These are phyloP conservation scores for Lagodon rhomboides DNA, from an alignment of 2,797 vertebrate genomes.

Conservation along the genomic window DNA sequence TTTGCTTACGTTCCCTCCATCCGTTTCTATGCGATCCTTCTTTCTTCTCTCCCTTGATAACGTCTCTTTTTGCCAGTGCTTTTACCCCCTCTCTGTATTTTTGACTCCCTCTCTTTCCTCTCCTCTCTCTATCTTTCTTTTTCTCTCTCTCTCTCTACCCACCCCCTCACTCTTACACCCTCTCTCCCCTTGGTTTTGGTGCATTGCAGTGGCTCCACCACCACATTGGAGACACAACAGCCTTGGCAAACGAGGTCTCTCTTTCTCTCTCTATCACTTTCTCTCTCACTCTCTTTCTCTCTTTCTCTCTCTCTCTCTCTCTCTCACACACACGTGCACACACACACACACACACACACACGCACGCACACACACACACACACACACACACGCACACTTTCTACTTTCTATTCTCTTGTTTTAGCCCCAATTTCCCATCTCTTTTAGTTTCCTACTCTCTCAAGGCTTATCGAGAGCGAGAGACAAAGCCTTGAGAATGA, in stretches of 20 bases:
- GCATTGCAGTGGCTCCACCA: constrained; percentile 88
- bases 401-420: constrained; percentile 60
- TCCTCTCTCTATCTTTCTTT: constrained; percentile 56
- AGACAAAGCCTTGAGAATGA: constrained; percentile 76
- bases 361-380: not conserved
- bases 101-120: constrained; percentile 63
- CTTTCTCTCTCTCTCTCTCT: constrained; percentile 19
- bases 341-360: not conserved
- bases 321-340: not conserved
- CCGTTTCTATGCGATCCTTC: constrained; percentile 35
- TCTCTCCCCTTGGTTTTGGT: constrained; percentile 87
- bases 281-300: constrained; percentile 40
- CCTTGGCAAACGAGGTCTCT: constrained; percentile 82
- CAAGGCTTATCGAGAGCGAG: constrained; percentile 59
- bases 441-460: constrained; percentile 58
- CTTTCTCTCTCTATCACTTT: constrained; percentile 50
- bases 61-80: constrained; percentile 48
- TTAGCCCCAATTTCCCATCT: constrained; percentile 62
- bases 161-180: constrained; percentile 78
- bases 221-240: constrained; percentile 85
- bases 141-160: constrained; percentile 62
- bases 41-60: constrained; percentile 43
- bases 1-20: constrained; percentile 35
- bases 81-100: constrained; percentile 67
- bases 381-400: constrained; percentile 20